Base-by-base conservation (phyloP, 2,888 invertebrate genomes). In the Tryphoninae sp. region DNA sequence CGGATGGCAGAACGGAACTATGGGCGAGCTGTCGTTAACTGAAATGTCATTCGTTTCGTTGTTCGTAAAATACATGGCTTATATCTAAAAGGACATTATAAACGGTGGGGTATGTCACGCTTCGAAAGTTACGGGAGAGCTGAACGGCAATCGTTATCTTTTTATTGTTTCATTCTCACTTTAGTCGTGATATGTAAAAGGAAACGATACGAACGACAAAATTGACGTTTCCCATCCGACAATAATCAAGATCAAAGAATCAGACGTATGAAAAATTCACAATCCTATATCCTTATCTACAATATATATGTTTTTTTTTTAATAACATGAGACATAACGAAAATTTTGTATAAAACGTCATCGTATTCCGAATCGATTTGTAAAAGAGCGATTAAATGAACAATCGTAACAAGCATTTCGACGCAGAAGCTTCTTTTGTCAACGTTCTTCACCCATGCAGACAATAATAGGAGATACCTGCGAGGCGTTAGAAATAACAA, bases 381-480 rank as follows among this genome's bases (percentile, higher is more conserved):
- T 55, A 55, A 55, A 22, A 55, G 9, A 19, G 16, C 1, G 19
- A 19, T 55, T 55, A 55, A 55, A 55, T 19, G 9, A 55, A 55
- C 6, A 45, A 16, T 9, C 6, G 49, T 19, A 55, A 55, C n/a
- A 40, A 13, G 11, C 16, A 55, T 55, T 16, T 51, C 26, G 51
- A 26, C 13, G 22, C 33, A 16, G 2, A 16, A 22, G 13, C n/a
- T 26, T 51, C 33, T 11, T 51, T 33, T 3, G 22, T 16, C 23
- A 23, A 8, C 53, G 0, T 59, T 45, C n/a, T 59, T 59, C n/a
- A n/a, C 59, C 2, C 42, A n/a, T 19, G 19, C 68, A 9, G 59
- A 59, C 45, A 51, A 78, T 49, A 67, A 83, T 59, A 72, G 69
- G 53, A 78, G 2, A 73, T 76, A 77, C 33, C 74, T 64, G 77